A percentile compares a stretch with the other conserved stretches of the same genome.
phyloP scores from a whole-genome alignment of 2,888 invertebrate species.

The Neoaliturus tenellus region DNA sequence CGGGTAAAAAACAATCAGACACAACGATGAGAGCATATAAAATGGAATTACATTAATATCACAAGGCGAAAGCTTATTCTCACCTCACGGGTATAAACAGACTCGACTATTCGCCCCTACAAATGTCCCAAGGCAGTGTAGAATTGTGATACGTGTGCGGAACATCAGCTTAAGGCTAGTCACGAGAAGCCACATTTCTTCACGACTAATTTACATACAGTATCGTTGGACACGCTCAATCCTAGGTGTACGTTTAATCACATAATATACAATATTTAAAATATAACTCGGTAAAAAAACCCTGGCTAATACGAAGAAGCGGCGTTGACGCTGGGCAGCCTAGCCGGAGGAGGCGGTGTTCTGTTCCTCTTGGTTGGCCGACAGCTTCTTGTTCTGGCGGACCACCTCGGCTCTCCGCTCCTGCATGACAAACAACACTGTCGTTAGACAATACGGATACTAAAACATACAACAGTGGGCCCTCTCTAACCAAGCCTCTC shows the following conservation, averaged over 20 bases:
- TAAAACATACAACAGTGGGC: no score
- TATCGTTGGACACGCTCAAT: constrained; percentile 11
- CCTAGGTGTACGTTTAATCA: constrained; percentile 47
- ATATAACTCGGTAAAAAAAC: constrained; percentile 56
- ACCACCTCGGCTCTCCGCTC: constrained; percentile 94
- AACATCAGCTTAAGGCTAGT: constrained; percentile 32
- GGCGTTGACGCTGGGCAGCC: constrained; percentile 59
- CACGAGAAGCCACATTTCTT: constrained; percentile 46
- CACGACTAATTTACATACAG: constrained; percentile 42
- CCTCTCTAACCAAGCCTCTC: no score
- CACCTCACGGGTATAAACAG: neutral
- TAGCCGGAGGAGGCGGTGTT: constrained; percentile 82
- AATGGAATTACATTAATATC: constrained; percentile 40
- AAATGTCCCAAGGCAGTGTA: constrained; percentile 47
- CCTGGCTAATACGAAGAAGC: constrained; percentile 39
- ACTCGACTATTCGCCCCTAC: neutral
- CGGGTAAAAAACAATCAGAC: neutral
- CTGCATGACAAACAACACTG: constrained; percentile 73
- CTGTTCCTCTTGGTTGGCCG: constrained; percentile 70
- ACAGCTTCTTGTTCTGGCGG: constrained; percentile 89
- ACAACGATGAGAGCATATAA: constrained; percentile 25
- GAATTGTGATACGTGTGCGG: constrained; percentile 37
- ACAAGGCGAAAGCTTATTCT: neutral
- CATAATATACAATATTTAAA: constrained; percentile 57
- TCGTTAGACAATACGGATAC: no score